phyloP scores from a whole-genome alignment of 1,140 invertebrate species.

The Stenopsyche tienmushanensis region DNA sequence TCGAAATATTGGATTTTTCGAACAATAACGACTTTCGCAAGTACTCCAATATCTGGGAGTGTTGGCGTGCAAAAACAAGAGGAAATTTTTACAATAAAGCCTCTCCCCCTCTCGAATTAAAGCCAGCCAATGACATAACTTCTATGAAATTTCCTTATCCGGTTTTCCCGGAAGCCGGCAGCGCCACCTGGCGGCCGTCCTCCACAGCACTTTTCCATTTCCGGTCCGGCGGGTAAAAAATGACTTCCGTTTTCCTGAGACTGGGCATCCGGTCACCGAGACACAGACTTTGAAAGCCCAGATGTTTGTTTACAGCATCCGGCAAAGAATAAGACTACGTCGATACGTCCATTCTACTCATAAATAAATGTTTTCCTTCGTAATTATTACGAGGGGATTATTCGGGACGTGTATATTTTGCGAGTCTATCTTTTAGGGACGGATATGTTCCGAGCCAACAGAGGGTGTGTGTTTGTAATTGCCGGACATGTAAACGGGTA shows the following conservation, averaged over 20 bases:
- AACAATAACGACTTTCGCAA: no score
- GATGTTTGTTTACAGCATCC: constrained; percentile 10
- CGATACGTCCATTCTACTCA: no score
- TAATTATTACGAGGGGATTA: no score
- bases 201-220: constrained; percentile 20
- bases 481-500: not conserved
- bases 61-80: no score
- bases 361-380: no score
- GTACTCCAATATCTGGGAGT: no score
- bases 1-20: no score
- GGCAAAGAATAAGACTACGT: not conserved
- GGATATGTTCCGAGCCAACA: no score
- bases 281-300: not conserved
- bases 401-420: not conserved
- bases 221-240: constrained; percentile 20
- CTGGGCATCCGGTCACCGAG: constrained; percentile 8
- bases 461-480: not conserved
- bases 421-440: no score
- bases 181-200: constrained; percentile 13
- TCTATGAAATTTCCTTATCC: not conserved
- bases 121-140: not conserved
- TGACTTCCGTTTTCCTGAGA: constrained; percentile 14
- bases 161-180: constrained; percentile 7
- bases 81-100: not conserved
- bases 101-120: not conserved